Evolutionary conservation across 2,888 invertebrate species (phyloP), one percentile per base, ranked within the genome.

Genomic region (Agonum fuliginosum): DNA sequence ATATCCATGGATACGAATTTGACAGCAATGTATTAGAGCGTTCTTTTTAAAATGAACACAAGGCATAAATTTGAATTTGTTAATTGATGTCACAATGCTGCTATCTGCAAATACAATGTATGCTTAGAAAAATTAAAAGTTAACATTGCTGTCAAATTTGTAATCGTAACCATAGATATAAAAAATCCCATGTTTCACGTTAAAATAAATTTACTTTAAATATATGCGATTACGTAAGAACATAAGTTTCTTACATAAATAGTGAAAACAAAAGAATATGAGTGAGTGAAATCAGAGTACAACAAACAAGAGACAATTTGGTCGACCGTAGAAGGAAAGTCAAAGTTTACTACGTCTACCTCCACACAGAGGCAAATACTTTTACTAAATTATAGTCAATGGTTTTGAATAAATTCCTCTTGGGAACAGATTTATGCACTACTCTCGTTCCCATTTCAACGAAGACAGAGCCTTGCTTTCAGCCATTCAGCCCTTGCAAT

Each of bases 341-440:
- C 54, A 54, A 62, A 27, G 4, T 30, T 30, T 30, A 30, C 30
- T 30, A 30, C 34, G 27, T 27, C 30, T 67, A 37, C 67, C 67
- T 67, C 19, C 41, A 67, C 20, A 67, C 20, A 37, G 22, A 54
- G 22, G 51, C 71, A 71, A 71, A 71, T 71, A 48, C 71, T 71
- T 71, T 71, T 48, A 74, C 74, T 62, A 74, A 74, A 74, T 74
- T 62, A 74, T 65, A 74, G 74, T 24, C 43, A 62, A 58, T 65
- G 62, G 46, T 74, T 74, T 74, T 74, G 74, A 74, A 74, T 74
- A 74, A 74, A 74, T 43, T 54, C 43, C 51, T 58, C 34, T 8
- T 30, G 19, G 17, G 27, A 62, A 62, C 65, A 74, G 65, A 74
- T 74, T 74, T 74, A 74, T 74, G 74, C 62, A 46, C 41, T 37